Conservation (phyloP, 2,797 vertebrate genomes). For the Botia kubotai region DNA sequence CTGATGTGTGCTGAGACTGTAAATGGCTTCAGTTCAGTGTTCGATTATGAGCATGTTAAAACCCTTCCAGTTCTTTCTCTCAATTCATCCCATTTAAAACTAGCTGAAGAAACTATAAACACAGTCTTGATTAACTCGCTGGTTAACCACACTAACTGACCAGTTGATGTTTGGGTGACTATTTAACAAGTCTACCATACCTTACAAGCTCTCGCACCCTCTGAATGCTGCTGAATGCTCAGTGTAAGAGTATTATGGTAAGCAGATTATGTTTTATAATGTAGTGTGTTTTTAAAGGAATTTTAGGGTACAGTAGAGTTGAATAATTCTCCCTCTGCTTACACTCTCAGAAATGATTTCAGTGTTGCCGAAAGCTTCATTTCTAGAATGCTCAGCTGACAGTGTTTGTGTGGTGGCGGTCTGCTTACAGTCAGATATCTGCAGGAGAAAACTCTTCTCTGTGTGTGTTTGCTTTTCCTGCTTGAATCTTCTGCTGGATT, state of each 20-base stretch:
- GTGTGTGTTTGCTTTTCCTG: neutral
- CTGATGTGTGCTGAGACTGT: neutral
- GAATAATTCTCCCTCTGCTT: slow-evolving; percentile 11
- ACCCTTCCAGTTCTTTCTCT: neutral
- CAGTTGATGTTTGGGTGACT: neutral
- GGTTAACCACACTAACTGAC: neutral
- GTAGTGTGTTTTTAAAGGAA: neutral
- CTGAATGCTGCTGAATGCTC: neutral
- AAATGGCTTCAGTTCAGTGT: neutral
- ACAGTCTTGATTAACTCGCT: neutral
- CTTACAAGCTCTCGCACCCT: neutral
- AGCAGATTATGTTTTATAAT: slow-evolving; percentile 7
- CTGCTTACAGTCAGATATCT: slow-evolving; percentile 22
- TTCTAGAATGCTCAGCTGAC: neutral
- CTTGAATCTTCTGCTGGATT: neutral
- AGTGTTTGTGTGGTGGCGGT: slow-evolving; percentile 34
- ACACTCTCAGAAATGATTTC: slow-evolving; percentile 6
- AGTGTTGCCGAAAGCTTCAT: slow-evolving; percentile 9
- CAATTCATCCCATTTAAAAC: neutral
- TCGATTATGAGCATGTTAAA: neutral
- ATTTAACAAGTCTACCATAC: neutral
- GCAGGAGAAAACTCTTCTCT: neutral
- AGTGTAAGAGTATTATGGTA: slow-evolving; percentile 2
- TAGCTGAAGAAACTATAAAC: neutral
- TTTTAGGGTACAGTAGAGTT: neutral